Conservation (phyloP, 2,113 vertebrate species). For the Euleptes europaea region DNA sequence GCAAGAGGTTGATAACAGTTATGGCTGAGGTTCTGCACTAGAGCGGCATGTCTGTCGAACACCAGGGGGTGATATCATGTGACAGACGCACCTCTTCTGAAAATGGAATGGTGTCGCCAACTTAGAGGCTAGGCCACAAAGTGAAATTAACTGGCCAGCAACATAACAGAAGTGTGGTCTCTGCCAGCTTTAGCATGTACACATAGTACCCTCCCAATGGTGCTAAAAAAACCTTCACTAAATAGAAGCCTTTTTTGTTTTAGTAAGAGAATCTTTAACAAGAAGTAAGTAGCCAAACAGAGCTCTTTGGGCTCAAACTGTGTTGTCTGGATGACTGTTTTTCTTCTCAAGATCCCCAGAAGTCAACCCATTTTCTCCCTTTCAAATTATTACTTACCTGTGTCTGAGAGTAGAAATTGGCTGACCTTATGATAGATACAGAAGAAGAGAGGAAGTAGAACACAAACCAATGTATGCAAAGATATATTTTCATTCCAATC, state of each 20-base stretch:
- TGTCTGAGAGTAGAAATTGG: background rate
- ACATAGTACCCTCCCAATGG: background rate
- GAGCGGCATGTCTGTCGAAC: background rate
- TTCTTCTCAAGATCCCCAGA: background rate
- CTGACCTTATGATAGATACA: too few species aligned
- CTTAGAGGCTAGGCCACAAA: too few species aligned
- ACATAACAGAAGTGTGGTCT: background rate
- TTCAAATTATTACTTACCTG: background rate
- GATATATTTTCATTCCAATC: constrained; percentile 8
- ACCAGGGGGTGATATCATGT: too few species aligned
- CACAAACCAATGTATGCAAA: background rate
- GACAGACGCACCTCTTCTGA: background rate
- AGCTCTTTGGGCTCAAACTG: background rate
- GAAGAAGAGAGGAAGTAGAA: background rate
- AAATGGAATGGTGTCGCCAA: background rate
- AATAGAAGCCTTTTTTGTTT: background rate
- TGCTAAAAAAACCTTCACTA: background rate
- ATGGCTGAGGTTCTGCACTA: background rate
- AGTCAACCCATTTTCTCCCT: background rate
- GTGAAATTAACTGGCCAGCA: background rate
- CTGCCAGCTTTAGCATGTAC: too few species aligned
- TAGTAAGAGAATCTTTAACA: background rate
- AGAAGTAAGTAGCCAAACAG: background rate
- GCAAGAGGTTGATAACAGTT: background rate
- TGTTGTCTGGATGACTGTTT: background rate